Evolutionary conservation across 2,113 vertebrate species (phyloP).

Genomic region (Atractosteus spatula): DNA sequence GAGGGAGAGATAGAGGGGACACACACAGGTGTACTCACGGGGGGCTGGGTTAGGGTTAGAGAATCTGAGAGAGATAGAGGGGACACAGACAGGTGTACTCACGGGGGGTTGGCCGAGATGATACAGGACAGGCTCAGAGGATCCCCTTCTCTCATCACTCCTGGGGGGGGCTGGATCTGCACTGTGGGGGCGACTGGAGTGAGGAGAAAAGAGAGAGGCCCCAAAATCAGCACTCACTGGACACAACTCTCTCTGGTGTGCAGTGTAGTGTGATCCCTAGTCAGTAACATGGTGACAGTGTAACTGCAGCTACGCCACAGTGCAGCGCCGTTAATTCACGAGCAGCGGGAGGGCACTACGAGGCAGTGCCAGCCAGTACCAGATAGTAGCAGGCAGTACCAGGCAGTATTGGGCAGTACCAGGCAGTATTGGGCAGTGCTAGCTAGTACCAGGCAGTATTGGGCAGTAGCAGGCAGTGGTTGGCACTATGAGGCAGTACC

Average conservation of each 20-base stretch:
- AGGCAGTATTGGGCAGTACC: background rate
- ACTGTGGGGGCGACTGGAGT: constrained; percentile 78
- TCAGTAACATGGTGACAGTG: background rate
- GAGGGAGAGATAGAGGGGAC: too few relatives aligned
- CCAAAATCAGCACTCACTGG: constrained; percentile 53
- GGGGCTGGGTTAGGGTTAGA: constrained; percentile 63
- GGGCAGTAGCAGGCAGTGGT: too few relatives aligned
- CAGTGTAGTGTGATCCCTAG: constrained; percentile 25
- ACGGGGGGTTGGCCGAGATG: constrained; percentile 82
- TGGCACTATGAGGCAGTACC: too few relatives aligned
- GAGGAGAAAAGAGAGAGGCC: constrained; percentile 29
- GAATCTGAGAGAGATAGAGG: background rate
- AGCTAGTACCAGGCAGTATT: too few relatives aligned
- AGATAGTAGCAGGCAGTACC: too few relatives aligned
- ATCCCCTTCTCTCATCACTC: constrained; percentile 83
- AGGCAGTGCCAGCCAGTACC: too few relatives aligned
- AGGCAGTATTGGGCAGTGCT: background rate
- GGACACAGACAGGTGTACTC: constrained; percentile 49
- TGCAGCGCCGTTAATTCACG: background rate
- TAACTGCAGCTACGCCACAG: background rate
- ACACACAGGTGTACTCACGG: too few relatives aligned
- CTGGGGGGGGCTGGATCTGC: constrained; percentile 74
- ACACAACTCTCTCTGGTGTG: constrained; percentile 37
- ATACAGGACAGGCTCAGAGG: constrained; percentile 78
- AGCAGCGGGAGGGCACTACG: too few relatives aligned